Base-by-base conservation (phyloP, 2,888 invertebrate genomes). In the Drosophila pseudotakahashii region DNA sequence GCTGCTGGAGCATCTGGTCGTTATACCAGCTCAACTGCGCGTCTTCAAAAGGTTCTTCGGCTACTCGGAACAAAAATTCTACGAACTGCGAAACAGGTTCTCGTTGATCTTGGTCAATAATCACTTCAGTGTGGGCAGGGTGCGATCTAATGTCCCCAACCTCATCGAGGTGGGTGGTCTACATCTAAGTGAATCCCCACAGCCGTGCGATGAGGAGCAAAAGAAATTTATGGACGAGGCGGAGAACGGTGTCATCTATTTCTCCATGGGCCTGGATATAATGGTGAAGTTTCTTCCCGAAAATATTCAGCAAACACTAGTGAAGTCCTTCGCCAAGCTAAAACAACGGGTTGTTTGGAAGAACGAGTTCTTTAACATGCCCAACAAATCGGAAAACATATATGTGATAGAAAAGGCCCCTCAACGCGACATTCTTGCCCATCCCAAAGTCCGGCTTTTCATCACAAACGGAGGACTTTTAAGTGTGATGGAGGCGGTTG, bases 381-480 rank as follows among this genome's bases (percentile, higher is more conserved):
- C 70, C 0, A 79, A 78, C 0, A 80, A 73, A 13, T 75, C 84
- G 0, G 67, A 80, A 0, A 91, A 91, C 48, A 72, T 90, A 37
- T 79, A 84, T 44, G 63, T 90, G 6, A 79, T 77, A 9, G 72
- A 87, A 3, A 89, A 89, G 89, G 72, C 92, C 3, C 92, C 92
- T 0, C 92, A 93, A 66, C 90, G 91, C 5, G 90, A 91, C 30
- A 62, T 91, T 0, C 47, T 91, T 73, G 91, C 90, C 1, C 93
- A 93, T 88, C 91, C 92, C 2, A 92, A 93, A 57, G 78, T 92
- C 0, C 91, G 90, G 54, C 63, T 92, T 0, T 92, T 93, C 55
- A 91, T 93, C 14, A 92, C 92, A 1, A 92, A 93, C 57, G 92
- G 92, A 7, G 93, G 93, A 0, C 58, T 92, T 2, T 72, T 93